Base-by-base conservation (phyloP, 2,888 invertebrate genomes). In the Creontiades dilutus region DNA sequence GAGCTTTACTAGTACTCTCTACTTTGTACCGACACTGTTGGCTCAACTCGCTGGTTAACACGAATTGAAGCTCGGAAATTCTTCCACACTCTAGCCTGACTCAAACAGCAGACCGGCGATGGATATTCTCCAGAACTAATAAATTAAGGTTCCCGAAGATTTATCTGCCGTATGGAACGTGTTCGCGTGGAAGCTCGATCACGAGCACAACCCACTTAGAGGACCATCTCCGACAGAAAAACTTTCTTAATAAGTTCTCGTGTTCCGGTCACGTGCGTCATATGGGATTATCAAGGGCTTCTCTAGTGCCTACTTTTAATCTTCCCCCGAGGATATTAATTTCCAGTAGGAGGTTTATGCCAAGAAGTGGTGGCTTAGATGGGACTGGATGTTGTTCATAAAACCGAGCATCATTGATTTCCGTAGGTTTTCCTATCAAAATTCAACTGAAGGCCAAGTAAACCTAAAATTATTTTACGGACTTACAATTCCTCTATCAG, bases 121-220 rank as follows among this genome's bases (percentile, higher is more conserved):
- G 61, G 61, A 19, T 61, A n/a, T 61, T 61, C 19, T n/a, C 16
- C n/a, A 19, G 61, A 61, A 61, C 61, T 61, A 61, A 61, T 37
- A 37, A 37, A 37, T 61, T 19, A 61, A 61, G n/a, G 61, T 61
- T 61, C 61, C 61, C 14, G n/a, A 19, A 61, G 61, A 61, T 61
- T 61, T 61, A 61, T 61, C 61, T 14, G 16, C n/a, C 9, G 19
- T 3, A n/a, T n/a, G 19, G 61, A 61, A 61, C 61, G 61, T 61
- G 61, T 61, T 61, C 61, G 13, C 52, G 52, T 52, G 52, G 52
- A 2, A 52, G 52, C 61, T 19, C 61, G 61, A 61, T 16, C 61
- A 3, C 61, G 61, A 61, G 9, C 61, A 61, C 19, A 16, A 61
- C 9, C n/a, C 61, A 61, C n/a, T 61, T 61, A 9, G n/a, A 19